Evolutionary conservation across 2,113 vertebrate species (phyloP), one percentile per base, ranked within the genome.

Genomic region (Capricornis sumatraensis): DNA sequence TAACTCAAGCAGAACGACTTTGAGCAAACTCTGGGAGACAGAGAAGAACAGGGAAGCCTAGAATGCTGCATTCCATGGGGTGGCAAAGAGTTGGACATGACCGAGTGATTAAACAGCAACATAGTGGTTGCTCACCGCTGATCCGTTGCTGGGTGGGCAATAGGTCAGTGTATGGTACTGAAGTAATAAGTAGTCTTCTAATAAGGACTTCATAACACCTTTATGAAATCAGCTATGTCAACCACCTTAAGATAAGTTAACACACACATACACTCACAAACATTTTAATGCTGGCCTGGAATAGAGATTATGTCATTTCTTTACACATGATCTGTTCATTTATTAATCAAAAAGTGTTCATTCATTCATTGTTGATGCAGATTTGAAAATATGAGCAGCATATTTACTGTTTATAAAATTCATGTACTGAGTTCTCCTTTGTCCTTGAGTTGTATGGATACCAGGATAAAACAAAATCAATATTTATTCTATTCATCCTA

Each of bases 401-500:
- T 25, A 88, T 92, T 95, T 90, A 71, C 89, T 82, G 43, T 84
- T 79, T 96, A 55, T 93, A 93, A 97, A 93, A 95, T 87, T 93
- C 57, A 84, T 60, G 27, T 60, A 62, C 74, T 16, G 27, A 87
- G 33, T 92, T 92, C 79, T 94, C 89, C 40, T 52, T 87, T 96
- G 96, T 64, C 97, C 96, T 98, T 97, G 96, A 98, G 62, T 96
- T 92, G 58, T 30, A 92, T 85, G 60, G 58, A 94, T 88, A 95
- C 36, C 16, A 62, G 81, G 88, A 94, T 95, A 95, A 93, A 94
- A 83, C 85, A 95, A 89, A 97, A 97, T 97, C 97, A 97, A 95
- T 97, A 94, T 97, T 98, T 97, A 89, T 91, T 81, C 82, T 96
- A 93, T 71, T 97, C 86, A 91, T 91, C 81, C 78, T 97, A 94